Evolutionary conservation across 2,113 vertebrate genomes (phyloP), one percentile per base, ranked within the genome.

Genomic region (Callionymus lyra): DNA sequence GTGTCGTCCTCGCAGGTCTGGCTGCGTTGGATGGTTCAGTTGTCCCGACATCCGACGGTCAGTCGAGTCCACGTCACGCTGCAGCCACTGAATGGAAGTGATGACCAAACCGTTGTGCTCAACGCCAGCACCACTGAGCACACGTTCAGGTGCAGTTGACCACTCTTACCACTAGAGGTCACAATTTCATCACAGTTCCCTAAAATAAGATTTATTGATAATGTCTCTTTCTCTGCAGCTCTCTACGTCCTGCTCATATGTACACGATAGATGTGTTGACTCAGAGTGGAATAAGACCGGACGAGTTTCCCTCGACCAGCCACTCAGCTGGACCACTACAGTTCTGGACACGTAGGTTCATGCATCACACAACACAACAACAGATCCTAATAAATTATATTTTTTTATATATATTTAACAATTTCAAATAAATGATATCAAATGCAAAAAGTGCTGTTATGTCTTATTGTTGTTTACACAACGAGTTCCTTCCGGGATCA

Each of bases 341-440:
- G 0, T 85, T 91, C 61, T 97, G 93, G 92, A 98, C 94, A 4
- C 85, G 95, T 98, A 80, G 74, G 92, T 85, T 11, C 11, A 34
- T 40, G 34, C 9, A 8, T 43, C 12, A 32, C n/a, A 13, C 6
- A 3, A 31, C 18, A 35, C 12, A 35, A n/a, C n/a, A n/a, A n/a
- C n/a, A n/a, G 34, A 11, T 8, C 13, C 6, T 6, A 14, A 35
- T n/a, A n/a, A n/a, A n/a, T n/a, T n/a, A n/a, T n/a, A n/a, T n/a
- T n/a, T n/a, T n/a, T n/a, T n/a, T n/a, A n/a, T n/a, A n/a, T n/a
- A n/a, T n/a, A n/a, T n/a, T n/a, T n/a, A n/a, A n/a, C n/a, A n/a
- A n/a, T n/a, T n/a, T n/a, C n/a, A n/a, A n/a, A n/a, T n/a, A n/a
- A n/a, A n/a, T n/a, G n/a, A n/a, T n/a, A n/a, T n/a, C n/a, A n/a